Base-by-base conservation (phyloP, 2,113 vertebrate genomes). In the Arizona elegans region DNA sequence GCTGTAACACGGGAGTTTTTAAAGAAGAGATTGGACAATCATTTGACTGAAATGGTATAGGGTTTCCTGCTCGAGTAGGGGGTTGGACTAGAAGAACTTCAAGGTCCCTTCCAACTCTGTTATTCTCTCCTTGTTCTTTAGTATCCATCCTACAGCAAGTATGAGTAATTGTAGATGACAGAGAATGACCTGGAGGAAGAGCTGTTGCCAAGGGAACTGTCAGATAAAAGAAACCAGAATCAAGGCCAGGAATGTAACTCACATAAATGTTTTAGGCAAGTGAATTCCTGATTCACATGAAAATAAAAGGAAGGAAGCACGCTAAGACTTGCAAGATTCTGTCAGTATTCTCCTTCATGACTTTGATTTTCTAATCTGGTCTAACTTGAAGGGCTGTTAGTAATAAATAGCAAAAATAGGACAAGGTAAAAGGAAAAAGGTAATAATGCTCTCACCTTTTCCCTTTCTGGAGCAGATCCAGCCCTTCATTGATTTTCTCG, bases 401-500 rank as follows among this genome's bases (percentile, higher is more conserved):
- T 38, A 81, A 38, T 81, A 81, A 81, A 81, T 81, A 81, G 15
- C 70, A 81, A 81, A 81, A 19, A 6, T 19, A 38, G 33, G 75
- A 3, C 17, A n/a, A n/a, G n/a, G n/a, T n/a, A n/a, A n/a, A n/a
- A n/a, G n/a, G n/a, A n/a, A n/a, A n/a, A n/a, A n/a, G n/a, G n/a
- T n/a, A n/a, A n/a, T n/a, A n/a, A n/a, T n/a, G n/a, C n/a, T n/a
- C n/a, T n/a, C n/a, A n/a, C 96, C 97, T 97, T 89, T 97, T 96
- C 88, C 97, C 96, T 29, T 90, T 54, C 75, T 98, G 98, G 97
- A 99, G 98, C 91, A 99, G 97, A 91, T 98, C 98, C 96, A 99
- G 98, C 88, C 97, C 98, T 95, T 99, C 98, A 90, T 98, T 99
- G 95, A 99, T 98, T 96, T 99, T 96, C 10, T 96, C 95, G 75